Evolutionary conservation across 2,797 vertebrate genomes (phyloP).

Genomic region (Craterocephalus amniculus): DNA sequence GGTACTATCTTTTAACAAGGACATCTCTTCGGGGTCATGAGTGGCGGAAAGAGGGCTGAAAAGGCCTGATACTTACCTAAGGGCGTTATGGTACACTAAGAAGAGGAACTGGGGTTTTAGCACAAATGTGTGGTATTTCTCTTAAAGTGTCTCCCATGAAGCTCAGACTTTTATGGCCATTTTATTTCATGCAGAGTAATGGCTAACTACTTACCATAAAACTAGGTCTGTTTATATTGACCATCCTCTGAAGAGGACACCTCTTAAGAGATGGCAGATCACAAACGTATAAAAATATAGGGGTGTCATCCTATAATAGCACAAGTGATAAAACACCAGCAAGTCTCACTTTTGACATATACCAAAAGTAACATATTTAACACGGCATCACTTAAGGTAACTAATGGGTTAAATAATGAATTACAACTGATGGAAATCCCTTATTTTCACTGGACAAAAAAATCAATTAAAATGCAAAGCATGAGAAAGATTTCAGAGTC

Average conservation of each 20-base stretch:
- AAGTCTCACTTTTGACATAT: background rate
- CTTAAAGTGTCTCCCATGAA: slow-evolving; percentile 41
- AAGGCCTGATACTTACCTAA: slow-evolving; percentile 60
- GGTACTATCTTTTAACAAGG: slow-evolving; percentile 63
- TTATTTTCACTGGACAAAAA: too few species aligned
- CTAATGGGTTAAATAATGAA: too few species aligned
- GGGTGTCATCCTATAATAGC: background rate
- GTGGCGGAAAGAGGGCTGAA: slow-evolving; percentile 61
- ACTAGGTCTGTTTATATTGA: slow-evolving; percentile 33
- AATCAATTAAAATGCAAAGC: background rate
- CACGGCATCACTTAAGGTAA: background rate
- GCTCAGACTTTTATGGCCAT: slow-evolving; percentile 50
- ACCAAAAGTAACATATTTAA: background rate
- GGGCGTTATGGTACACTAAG: slow-evolving; percentile 43
- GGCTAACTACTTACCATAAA: slow-evolving; percentile 16
- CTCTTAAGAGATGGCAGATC: background rate
- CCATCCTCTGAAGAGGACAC: background rate
- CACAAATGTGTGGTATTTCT: slow-evolving; percentile 67
- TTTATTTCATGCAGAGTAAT: slow-evolving; percentile 41
- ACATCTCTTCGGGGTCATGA: slow-evolving; percentile 55
- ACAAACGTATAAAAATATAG: slow-evolving; percentile 16
- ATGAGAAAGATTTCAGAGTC: background rate
- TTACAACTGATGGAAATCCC: too few species aligned
- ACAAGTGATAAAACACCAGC: background rate
- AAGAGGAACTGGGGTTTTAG: slow-evolving; percentile 41